Percentiles rank a stretch among this genome's conserved stretches.
Evolutionary conservation across 2,113 vertebrate species (phyloP).

Genomic region (Oncorhynchus clarkii): DNA sequence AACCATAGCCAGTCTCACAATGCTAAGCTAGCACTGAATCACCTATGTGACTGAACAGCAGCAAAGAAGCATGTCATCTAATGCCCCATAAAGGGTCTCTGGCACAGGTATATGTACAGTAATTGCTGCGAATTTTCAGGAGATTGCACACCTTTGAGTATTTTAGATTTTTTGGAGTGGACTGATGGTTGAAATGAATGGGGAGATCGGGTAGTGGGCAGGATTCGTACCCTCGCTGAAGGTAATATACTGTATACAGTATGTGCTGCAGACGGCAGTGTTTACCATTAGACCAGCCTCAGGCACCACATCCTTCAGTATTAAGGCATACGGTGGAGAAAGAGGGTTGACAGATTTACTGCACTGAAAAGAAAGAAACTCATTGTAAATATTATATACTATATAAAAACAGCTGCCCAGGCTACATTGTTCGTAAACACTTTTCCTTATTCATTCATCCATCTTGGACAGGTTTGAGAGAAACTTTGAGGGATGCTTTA

Average conservation of each 20-base stretch:
- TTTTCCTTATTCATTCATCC: background rate
- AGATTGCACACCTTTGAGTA: background rate
- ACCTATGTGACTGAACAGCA: background rate
- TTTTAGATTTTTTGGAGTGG: background rate
- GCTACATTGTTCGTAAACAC: too few species aligned
- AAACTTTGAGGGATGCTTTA: conserved; percentile 30
- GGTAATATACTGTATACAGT: too few species aligned
- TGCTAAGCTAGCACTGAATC: too few species aligned
- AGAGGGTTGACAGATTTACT: background rate
- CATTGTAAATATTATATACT: too few species aligned
- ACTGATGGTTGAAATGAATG: background rate
- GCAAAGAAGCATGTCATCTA: background rate
- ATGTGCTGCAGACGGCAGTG: too few species aligned
- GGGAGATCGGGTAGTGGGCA: too few species aligned
- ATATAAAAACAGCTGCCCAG: too few species aligned
- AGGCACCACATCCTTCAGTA: too few species aligned
- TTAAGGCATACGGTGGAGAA: background rate
- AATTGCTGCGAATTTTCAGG: background rate
- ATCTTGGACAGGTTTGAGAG: conserved; percentile 33
- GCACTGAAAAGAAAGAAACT: too few species aligned
- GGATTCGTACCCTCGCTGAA: too few species aligned
- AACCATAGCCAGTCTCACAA: too few species aligned
- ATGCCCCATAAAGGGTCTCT: background rate
- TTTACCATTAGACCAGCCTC: too few species aligned
- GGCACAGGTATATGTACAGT: background rate